These are phyloP conservation scores for Enteromius treurensis DNA, from an alignment of 2,797 vertebrate genomes.

Conservation along the genomic window DNA sequence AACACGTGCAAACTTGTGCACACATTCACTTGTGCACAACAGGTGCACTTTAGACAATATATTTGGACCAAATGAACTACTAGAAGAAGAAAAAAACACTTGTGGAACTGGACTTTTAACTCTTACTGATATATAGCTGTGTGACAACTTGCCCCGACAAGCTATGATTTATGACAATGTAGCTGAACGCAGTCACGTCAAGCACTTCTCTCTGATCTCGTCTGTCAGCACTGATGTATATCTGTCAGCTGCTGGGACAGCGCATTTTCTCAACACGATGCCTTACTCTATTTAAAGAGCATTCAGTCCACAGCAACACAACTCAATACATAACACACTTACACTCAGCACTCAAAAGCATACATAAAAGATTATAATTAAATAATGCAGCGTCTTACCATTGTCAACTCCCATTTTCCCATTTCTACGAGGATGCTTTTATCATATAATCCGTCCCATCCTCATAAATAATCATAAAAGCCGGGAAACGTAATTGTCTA, in stretches of 20 bases:
- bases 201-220: conserved; percentile 17
- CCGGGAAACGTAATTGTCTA: background rate
- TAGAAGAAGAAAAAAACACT: background rate
- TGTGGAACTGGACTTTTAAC: background rate
- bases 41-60: background rate
- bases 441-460: conserved; percentile 67
- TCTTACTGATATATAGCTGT: no score
- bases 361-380: background rate
- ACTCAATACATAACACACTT: background rate
- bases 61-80: background rate
- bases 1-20: background rate
- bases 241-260: conserved; percentile 48
- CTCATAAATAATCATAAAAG: conserved; percentile 2
- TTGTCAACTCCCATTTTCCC: conserved; percentile 83
- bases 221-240: conserved; percentile 49
- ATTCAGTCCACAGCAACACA: conserved; percentile 17
- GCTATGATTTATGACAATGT: conserved; percentile 9
- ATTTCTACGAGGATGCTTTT: conserved; percentile 62
- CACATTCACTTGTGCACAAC: background rate
- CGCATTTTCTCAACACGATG: conserved; percentile 18
- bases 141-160: background rate
- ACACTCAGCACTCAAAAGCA: background rate
- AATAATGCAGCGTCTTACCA: conserved; percentile 68
- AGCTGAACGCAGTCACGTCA: background rate
- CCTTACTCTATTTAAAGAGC: conserved; percentile 36